Conservation (phyloP, 2,797 vertebrate genomes). For the Acridotheres tristis region DNA sequence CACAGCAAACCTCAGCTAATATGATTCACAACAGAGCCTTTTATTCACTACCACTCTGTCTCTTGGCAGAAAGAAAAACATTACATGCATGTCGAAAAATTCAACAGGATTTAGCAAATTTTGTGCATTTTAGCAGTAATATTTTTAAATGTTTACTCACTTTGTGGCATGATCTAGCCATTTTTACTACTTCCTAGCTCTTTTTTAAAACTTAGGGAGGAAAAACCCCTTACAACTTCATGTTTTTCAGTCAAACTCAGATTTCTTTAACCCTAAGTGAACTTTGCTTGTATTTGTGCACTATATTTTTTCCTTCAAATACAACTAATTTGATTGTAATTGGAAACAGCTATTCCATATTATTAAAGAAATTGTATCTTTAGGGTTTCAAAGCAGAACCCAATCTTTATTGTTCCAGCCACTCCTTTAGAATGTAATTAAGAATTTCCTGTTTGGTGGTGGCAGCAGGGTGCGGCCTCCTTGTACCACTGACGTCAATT, state of each 20-base stretch:
- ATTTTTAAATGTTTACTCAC: slow-evolving; percentile 29
- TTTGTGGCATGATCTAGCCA: not conserved
- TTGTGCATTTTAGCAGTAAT: not conserved
- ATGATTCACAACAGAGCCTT: not conserved
- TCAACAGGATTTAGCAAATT: slow-evolving; percentile 20
- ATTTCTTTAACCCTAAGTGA: not conserved
- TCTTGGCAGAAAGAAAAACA: slow-evolving; percentile 40
- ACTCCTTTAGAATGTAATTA: slow-evolving; percentile 69
- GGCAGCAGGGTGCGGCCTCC: slow-evolving; percentile 54
- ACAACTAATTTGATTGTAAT: not conserved
- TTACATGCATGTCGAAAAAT: slow-evolving; percentile 50
- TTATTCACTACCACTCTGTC: not conserved
- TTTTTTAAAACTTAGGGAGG: not conserved
- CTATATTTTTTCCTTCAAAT: not conserved
- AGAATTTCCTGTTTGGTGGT: slow-evolving; percentile 66
- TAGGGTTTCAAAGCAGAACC: slow-evolving; percentile 50
- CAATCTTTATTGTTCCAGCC: slow-evolving; percentile 47
- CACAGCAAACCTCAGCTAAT: not conserved
- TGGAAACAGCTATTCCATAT: not conserved
- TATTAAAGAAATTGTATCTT: slow-evolving; percentile 6
- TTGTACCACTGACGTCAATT: slow-evolving; percentile 34
- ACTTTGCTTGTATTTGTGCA: not conserved
- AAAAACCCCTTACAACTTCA: not conserved
- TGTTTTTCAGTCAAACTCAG: not conserved
- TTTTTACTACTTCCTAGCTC: not conserved